Evolutionary conservation across 1,140 invertebrate species (phyloP), one percentile per base, ranked within the genome.

Genomic region (Sarcophaga peregrina): DNA sequence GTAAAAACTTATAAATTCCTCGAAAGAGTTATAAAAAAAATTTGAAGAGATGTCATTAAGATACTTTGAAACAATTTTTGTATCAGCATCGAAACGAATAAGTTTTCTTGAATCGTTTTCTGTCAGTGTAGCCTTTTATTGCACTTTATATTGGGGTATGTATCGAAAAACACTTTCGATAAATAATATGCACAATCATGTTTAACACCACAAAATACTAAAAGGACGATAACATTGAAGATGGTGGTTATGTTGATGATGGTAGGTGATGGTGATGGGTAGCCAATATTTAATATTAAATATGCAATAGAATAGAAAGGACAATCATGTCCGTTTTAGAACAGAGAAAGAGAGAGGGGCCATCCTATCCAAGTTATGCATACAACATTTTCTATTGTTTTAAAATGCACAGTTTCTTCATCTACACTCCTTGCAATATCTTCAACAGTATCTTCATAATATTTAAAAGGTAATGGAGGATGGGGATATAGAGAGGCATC

Each of bases 131-230:
- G 25, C 25, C 25, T 37, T 2, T 37, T 37, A 37, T 37, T 37
- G 25, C 25, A 37, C 25, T 37, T 37, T 37, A 2, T 1, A 37
- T 37, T 37, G 25, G 25, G 4, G 25, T 37, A 48, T 45, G 46
- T 45, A 74, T 45, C 73, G n/a, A 76, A 76, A 76, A 76, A 78
- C 75, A 78, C 47, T 78, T 78, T 78, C 50, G 75, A 78, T 78
- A 78, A 50, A 50, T 78, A 78, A 78, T 78, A 78, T 78, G 75
- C 75, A 78, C 75, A 78, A 78, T 78, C 75, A 78, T 78, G 75
- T 78, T 52, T 52, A 78, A 50, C 75, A 78, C 62, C n/a, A 72
- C 25, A 78, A 50, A 46, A 78, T 50, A 20, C 48, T 7, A 78
- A 78, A 25, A 37, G 25, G 25, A 37, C 25, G 25, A 37, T 37